phyloP scores from a whole-genome alignment of 2,888 invertebrate genomes.

The Perithous albicinctus region DNA sequence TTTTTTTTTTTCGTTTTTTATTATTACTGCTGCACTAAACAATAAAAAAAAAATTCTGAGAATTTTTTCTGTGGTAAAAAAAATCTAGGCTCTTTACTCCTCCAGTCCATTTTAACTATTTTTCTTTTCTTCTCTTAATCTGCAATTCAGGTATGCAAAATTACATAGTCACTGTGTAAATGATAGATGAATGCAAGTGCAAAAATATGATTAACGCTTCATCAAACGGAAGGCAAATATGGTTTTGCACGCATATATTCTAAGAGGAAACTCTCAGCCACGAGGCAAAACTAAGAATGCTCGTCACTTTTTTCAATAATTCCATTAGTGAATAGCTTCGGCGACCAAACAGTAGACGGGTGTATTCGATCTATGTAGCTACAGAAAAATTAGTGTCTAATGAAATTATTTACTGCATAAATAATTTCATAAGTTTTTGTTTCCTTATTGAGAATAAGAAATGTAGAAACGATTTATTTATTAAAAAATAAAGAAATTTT shows the following conservation, averaged over 20 bases:
- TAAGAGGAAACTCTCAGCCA: neutral
- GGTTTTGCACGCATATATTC: neutral
- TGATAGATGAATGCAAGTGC: neutral
- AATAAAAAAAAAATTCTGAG: too few species aligned
- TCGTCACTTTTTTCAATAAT: neutral
- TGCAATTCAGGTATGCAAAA: neutral
- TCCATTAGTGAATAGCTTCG: neutral
- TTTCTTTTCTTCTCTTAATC: neutral
- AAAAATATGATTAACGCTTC: slow-evolving; percentile 10
- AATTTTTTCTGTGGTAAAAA: too few species aligned
- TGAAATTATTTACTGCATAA: slow-evolving; percentile 8
- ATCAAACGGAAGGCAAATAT: slow-evolving; percentile 6
- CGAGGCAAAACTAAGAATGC: neutral
- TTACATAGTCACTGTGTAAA: neutral
- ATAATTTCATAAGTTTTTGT: too few species aligned
- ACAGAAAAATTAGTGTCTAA: neutral
- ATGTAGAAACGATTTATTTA: too few species aligned
- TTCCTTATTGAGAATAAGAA: too few species aligned
- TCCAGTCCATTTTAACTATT: neutral
- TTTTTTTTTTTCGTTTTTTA: too few species aligned
- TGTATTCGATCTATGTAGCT: neutral
- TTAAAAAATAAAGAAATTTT: too few species aligned
- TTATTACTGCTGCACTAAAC: too few species aligned
- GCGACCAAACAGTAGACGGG: neutral
- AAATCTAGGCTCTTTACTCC: too few species aligned